Evolutionary conservation across 2,113 vertebrate genomes (phyloP), one percentile per base, ranked within the genome.

Genomic region (Hippocampus guttulatus): DNA sequence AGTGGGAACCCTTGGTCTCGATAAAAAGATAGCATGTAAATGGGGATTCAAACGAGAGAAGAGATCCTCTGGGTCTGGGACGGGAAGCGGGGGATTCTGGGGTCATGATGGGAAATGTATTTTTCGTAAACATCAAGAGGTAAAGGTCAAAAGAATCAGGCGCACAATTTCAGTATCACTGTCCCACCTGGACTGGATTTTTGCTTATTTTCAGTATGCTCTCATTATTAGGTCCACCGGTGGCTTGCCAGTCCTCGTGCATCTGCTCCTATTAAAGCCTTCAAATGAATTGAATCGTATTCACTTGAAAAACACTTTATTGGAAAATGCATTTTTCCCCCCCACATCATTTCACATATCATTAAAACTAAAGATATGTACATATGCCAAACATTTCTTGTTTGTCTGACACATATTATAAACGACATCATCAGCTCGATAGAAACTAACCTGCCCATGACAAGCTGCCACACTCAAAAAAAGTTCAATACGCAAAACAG

Each of bases 331-430:
- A 60, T 60, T 18, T 60, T 21, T 18, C 10, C 57, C 5, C 10
- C 57, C 5, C 55, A 58, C 25, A 25, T 49, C 45, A 70, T 75
- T 66, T 45, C 12, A 70, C 25, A 68, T 12, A 30, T 30, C 30
- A 45, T 45, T 45, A 45, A 45, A 45, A 45, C 43, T 0, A 14
- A 45, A 45, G 43, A 40, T 68, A 25, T 18, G 5, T 61, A 30
- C 27, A 33, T 8, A 61, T 33, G 58, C 15, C 47, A 5, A 15
- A 7, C 1, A 61, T 7, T 27, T 27, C 25, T 27, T 27, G 25
- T 27, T 27, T 27, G 15, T 27, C 1, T 27, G 3, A 70, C 45
- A 70, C 68, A 68, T 75, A 74, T 80, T 67, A 81, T 84, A 88
- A 85, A 33, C 4, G 66, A 52, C 45, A 47, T 18, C 47, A 60